These are phyloP conservation scores for Quadroppia sp. DNA, from an alignment of 2,888 invertebrate genomes.

Conservation along the genomic window DNA sequence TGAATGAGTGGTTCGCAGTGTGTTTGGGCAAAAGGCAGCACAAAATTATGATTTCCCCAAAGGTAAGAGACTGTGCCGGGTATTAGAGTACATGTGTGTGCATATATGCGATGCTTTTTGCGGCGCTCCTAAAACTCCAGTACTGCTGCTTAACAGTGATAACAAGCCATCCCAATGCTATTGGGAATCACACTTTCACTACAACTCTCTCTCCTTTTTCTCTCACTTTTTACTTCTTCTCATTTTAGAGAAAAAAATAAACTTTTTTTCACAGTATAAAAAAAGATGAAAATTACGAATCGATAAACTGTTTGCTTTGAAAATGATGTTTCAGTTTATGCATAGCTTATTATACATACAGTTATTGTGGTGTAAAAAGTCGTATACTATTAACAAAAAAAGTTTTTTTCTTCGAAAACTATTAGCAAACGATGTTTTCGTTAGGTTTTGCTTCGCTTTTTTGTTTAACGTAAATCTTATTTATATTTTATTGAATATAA, in stretches of 20 bases:
- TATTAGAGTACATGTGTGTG: background rate
- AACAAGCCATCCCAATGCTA: conserved; percentile 12
- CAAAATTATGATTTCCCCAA: conserved; percentile 31
- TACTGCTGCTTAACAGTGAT: conserved; percentile 30
- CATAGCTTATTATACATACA: background rate
- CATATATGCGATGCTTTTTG: conserved; percentile 13
- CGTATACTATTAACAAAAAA: no score
- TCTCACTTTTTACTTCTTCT: background rate
- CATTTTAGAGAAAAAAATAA: background rate
- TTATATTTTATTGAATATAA: no score
- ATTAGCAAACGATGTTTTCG: no score
- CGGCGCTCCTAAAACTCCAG: conserved; percentile 17
- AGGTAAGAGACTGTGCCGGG: background rate
- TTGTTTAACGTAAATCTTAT: no score
- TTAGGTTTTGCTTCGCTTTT: no score
- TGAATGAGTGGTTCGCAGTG: background rate
- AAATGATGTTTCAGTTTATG: conserved; percentile 9
- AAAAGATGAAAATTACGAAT: conserved; percentile 29
- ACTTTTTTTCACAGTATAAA: background rate
- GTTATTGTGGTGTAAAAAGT: no score
- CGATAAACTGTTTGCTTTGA: background rate
- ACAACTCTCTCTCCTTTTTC: background rate
- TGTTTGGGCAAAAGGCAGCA: background rate
- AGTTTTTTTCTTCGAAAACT: no score
- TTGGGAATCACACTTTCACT: conserved; percentile 14